phyloP scores from a whole-genome alignment of 2,888 invertebrate species.

The Orchesellides sinensis region DNA sequence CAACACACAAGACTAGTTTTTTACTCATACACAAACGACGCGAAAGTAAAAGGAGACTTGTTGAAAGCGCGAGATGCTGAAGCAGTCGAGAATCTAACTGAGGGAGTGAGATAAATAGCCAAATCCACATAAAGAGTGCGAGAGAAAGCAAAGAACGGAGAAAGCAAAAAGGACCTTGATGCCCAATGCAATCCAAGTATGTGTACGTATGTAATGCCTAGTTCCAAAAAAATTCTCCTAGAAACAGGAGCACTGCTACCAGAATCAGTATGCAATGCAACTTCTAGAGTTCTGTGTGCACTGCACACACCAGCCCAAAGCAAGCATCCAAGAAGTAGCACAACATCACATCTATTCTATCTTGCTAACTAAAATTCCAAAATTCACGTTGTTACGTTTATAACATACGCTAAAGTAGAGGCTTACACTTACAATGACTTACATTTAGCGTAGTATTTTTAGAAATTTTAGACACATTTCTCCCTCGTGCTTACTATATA shows the following conservation, averaged over 20 bases:
- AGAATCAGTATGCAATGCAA: slow-evolving; percentile 10
- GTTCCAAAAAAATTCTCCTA: background rate
- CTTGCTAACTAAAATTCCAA: background rate
- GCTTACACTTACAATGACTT: too few relatives aligned
- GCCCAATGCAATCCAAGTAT: background rate
- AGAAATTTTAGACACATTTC: too few relatives aligned
- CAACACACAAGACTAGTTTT: slow-evolving; percentile 39
- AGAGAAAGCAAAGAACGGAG: slow-evolving; percentile 28
- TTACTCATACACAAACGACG: slow-evolving; percentile 12
- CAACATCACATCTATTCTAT: background rate
- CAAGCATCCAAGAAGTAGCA: too few relatives aligned
- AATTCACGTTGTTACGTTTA: too few relatives aligned
- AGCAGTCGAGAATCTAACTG: slow-evolving; percentile 27
- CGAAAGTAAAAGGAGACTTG: slow-evolving; percentile 58
- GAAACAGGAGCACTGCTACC: background rate
- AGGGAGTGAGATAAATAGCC: slow-evolving; percentile 39
- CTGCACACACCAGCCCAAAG: background rate
- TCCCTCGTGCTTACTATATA: too few relatives aligned
- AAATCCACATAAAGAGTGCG: slow-evolving; percentile 47
- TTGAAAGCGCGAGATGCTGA: slow-evolving; percentile 48
- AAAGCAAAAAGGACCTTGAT: slow-evolving; percentile 45
- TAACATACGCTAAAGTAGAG: too few relatives aligned
- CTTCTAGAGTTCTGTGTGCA: background rate
- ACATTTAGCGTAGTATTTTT: too few relatives aligned
- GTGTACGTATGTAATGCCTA: background rate